Evolutionary conservation across 1,140 invertebrate species (phyloP), one percentile per base, ranked within the genome.

Genomic region (Leptopilina clavipes): DNA sequence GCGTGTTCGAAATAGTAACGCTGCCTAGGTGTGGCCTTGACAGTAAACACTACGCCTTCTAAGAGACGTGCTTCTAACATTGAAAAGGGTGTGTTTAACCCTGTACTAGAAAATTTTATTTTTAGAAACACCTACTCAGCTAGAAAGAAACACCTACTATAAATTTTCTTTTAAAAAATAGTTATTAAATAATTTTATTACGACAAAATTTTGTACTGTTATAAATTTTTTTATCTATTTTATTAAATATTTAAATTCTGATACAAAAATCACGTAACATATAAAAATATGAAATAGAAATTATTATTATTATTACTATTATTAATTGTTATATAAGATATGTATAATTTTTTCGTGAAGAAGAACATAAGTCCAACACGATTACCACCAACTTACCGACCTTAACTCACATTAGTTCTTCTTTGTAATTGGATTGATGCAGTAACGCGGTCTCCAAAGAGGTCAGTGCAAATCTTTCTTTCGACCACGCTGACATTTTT

Each of bases 391-490:
- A 65, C 59, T 65, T 65, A 65, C 59, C 59, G 25, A 65, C 59
- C 59, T 65, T 65, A 65, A 65, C 59, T 65, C 59, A 65, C 25
- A 65, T 65, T 65, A 31, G 59, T 65, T 65, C 59, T 65, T 9
- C 37, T 40, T 40, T 65, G 22, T 65, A 65, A 65, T 65, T 65
- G 59, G 59, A 65, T 65, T 65, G 59, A 65, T 65, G 59, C 59
- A 65, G 59, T 31, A 65, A 25, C 22, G 22, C 59, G 59, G 59
- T 65, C 59, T 65, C 59, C 12, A 65, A n/a, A 65, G 59, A 65
- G 59, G 59, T 65, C 59, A 65, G 59, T 65, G 59, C 22, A 65
- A 65, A 65, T 65, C 22, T 65, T 65, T 65, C 59, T 65, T 65
- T 65, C 59, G 59, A 59, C 56, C 19, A 19, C 12, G 56, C 56